Evolutionary conservation across 2,797 vertebrate genomes (phyloP).

Genomic region (Bovichtus diacanthus): DNA sequence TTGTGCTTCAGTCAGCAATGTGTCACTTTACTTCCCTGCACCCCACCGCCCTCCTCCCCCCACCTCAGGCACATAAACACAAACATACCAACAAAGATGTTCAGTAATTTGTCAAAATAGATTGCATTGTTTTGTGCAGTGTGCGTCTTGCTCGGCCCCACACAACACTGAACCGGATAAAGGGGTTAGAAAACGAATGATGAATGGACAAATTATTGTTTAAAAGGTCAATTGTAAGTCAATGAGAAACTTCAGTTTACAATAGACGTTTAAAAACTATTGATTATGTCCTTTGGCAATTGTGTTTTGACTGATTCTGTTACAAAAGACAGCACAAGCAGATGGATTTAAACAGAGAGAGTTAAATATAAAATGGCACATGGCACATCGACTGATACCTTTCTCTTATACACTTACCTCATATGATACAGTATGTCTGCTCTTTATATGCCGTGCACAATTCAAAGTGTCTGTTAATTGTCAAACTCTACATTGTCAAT

Average conservation of each 20-base stretch:
- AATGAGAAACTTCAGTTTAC: slow-evolving; percentile 41
- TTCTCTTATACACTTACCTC: not conserved
- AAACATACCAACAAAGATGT: slow-evolving; percentile 33
- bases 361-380: slow-evolving; percentile 1
- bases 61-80: slow-evolving; percentile 23
- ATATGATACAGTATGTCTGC: not conserved
- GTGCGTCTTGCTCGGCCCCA: not conserved
- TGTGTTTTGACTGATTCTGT: slow-evolving; percentile 60
- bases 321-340: slow-evolving; percentile 26
- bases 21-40: slow-evolving; percentile 21
- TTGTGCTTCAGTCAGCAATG: slow-evolving; percentile 60
- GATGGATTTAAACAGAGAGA: slow-evolving; percentile 30
- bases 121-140: slow-evolving; percentile 17
- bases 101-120: slow-evolving; percentile 42
- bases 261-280: slow-evolving; percentile 47
- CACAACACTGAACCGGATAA: not conserved
- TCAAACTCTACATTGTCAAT: not conserved
- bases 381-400: not conserved
- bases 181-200: not conserved
- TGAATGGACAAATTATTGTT: slow-evolving; percentile 8
- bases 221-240: slow-evolving; percentile 39
- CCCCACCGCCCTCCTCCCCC: not conserved
- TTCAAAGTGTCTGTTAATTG: not conserved
- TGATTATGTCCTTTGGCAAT: slow-evolving; percentile 47
- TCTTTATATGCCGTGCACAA: not conserved